These are phyloP conservation scores for Athetis lepigone DNA, from an alignment of 2,888 invertebrate species.

Conservation along the genomic window DNA sequence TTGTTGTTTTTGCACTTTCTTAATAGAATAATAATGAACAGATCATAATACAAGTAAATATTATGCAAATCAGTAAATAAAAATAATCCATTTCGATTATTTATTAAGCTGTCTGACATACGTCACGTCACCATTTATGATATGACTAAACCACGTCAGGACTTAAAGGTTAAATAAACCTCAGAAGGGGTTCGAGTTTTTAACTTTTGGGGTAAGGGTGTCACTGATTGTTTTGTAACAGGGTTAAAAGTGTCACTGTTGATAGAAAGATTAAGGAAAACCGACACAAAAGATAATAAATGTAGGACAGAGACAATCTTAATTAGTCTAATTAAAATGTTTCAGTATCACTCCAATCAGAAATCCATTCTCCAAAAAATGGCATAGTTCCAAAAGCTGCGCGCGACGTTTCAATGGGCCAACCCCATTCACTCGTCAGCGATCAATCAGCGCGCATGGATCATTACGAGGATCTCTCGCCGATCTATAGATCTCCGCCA, in stretches of 20 bases:
- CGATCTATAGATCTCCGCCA: slow-evolving; percentile 54
- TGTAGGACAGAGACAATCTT: not conserved
- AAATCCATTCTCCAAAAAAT: slow-evolving; percentile 48
- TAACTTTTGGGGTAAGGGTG: slow-evolving; percentile 20
- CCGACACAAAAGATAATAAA: not conserved
- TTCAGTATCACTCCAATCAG: slow-evolving; percentile 17
- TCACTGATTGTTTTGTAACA: slow-evolving; percentile 43
- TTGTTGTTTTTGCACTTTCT: too few species aligned
- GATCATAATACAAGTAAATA: too few species aligned
- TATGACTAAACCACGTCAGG: too few species aligned
- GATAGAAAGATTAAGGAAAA: not conserved
- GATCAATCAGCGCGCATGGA: slow-evolving; percentile 63
- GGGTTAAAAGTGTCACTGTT: slow-evolving; percentile 31
- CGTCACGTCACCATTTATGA: too few species aligned
- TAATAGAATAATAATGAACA: too few species aligned
- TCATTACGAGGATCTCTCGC: slow-evolving; percentile 56
- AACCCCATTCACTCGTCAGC: slow-evolving; percentile 68
- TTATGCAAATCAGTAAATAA: too few species aligned
- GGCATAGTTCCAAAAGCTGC: slow-evolving; percentile 65
- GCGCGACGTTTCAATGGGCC: slow-evolving; percentile 56
- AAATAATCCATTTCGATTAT: too few species aligned
- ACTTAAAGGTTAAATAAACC: too few species aligned
- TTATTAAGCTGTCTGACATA: too few species aligned
- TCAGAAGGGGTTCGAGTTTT: slow-evolving; percentile 32
- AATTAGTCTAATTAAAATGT: slow-evolving; percentile 44